Conservation (phyloP, 2,888 invertebrate genomes). For the Palloptera scutellata region DNA sequence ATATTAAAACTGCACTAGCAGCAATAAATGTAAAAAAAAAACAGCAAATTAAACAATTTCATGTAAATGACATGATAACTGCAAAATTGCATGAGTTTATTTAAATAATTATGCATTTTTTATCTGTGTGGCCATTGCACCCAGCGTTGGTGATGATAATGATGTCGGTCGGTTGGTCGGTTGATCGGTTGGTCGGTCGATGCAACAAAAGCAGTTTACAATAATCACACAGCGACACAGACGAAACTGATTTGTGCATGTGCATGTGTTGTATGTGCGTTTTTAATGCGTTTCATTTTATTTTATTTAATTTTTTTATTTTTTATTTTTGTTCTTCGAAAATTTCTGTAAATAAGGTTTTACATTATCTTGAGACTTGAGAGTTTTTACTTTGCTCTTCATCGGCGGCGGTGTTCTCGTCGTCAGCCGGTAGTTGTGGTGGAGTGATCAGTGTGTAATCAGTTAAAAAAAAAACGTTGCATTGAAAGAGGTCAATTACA, state of each 20-base stretch:
- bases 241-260: background rate
- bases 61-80: no score
- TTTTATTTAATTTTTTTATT: background rate
- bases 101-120: constrained; percentile 17
- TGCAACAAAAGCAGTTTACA: background rate
- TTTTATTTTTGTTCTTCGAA: constrained; percentile 7
- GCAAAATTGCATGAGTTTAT: background rate
- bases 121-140: constrained; percentile 16
- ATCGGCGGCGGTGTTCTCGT: background rate
- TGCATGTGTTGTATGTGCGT: background rate
- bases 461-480: constrained; percentile 35
- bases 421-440: background rate
- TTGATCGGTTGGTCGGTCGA: background rate
- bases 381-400: constrained; percentile 2
- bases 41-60: no score
- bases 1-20: no score
- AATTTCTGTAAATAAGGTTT: constrained; percentile 29
- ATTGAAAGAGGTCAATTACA: constrained; percentile 34
- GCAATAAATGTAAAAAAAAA: no score
- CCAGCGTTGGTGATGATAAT: constrained; percentile 1
- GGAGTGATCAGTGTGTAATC: constrained; percentile 43
- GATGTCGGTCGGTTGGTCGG: background rate
- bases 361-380: constrained; percentile 27
- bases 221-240: background rate
- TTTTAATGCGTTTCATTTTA: background rate